Percentiles rank a stretch among this genome's conserved stretches.
These are phyloP conservation scores for Lucilia cuprina DNA, from an alignment of 1,140 invertebrate genomes.

Conservation along the genomic window DNA sequence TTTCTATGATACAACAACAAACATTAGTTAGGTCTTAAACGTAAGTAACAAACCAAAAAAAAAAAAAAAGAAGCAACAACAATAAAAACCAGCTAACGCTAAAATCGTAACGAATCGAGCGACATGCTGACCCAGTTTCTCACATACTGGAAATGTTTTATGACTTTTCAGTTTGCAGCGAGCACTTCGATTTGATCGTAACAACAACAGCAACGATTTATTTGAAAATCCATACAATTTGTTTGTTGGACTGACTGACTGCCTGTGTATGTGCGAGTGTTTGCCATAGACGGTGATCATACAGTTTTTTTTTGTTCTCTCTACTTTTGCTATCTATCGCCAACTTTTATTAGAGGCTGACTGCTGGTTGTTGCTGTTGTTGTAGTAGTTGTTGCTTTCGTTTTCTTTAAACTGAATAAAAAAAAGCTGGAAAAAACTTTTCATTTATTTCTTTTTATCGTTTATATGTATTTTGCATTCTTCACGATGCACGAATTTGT, in stretches of 20 bases:
- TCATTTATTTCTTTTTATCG: slow-evolving; percentile 7
- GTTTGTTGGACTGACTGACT: neutral
- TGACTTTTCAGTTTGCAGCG: neutral
- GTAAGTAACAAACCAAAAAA: too few relatives aligned
- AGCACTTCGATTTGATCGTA: neutral
- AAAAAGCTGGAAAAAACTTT: neutral
- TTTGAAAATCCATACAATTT: too few relatives aligned
- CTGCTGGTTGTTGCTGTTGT: neutral
- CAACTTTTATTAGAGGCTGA: neutral
- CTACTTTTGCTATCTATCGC: neutral
- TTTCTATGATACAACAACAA: slow-evolving; percentile 26
- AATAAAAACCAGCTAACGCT: neutral
- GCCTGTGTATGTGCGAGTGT: neutral
- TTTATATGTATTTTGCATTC: slow-evolving; percentile 31
- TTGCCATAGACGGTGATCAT: neutral
- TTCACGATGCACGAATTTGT: slow-evolving; percentile 29
- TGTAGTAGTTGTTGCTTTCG: slow-evolving; percentile 5
- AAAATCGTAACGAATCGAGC: slow-evolving; percentile 32
- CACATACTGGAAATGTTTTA: slow-evolving; percentile 33
- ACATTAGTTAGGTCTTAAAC: neutral
- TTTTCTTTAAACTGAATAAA: slow-evolving; percentile 6
- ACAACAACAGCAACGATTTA: neutral
- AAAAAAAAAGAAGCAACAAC: neutral
- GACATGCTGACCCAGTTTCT: slow-evolving; percentile 33
- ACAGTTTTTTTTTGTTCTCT: neutral